phyloP scores from a whole-genome alignment of 2,113 vertebrate species.

The Platichthys stellatus region DNA sequence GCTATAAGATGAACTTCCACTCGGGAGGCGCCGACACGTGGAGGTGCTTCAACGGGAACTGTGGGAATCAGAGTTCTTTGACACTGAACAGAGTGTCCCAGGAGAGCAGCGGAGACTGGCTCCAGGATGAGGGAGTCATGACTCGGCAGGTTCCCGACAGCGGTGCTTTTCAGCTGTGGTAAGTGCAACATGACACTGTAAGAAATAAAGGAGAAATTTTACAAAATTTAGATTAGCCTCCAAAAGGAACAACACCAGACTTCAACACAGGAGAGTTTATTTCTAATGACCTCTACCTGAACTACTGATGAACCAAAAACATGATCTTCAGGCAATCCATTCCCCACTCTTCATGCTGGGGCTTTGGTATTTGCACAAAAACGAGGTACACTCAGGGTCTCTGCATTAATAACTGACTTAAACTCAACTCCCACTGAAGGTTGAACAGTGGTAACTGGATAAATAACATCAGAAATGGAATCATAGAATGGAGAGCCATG shows the following conservation, averaged over 20 bases:
- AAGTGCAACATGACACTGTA: conserved; percentile 1
- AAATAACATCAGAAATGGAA: not conserved
- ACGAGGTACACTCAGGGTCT: not conserved
- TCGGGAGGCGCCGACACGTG: rapidly evolving
- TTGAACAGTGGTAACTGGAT: not conserved
- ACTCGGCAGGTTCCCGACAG: not conserved
- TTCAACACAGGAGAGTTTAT: too few relatives aligned
- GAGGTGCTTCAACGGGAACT: rapidly evolving
- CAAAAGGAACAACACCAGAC: too few relatives aligned
- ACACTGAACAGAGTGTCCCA: rapidly evolving
- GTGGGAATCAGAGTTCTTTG: rapidly evolving
- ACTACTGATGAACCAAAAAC: too few relatives aligned
- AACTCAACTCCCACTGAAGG: conserved; percentile 1
- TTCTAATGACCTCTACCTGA: too few relatives aligned
- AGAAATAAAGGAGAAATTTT: too few relatives aligned
- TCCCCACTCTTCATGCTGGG: not conserved
- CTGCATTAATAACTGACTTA: not conserved
- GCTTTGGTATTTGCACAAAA: not conserved
- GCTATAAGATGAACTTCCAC: conserved; percentile 22
- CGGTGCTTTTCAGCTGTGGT: not conserved
- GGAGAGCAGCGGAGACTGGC: not conserved
- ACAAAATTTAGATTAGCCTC: too few relatives aligned
- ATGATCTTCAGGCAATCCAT: too few relatives aligned
- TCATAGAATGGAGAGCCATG: rapidly evolving
- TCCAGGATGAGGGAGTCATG: conserved; percentile 19